phyloP scores from a whole-genome alignment of 2,113 vertebrate species.

The Lophochroa leadbeateri region DNA sequence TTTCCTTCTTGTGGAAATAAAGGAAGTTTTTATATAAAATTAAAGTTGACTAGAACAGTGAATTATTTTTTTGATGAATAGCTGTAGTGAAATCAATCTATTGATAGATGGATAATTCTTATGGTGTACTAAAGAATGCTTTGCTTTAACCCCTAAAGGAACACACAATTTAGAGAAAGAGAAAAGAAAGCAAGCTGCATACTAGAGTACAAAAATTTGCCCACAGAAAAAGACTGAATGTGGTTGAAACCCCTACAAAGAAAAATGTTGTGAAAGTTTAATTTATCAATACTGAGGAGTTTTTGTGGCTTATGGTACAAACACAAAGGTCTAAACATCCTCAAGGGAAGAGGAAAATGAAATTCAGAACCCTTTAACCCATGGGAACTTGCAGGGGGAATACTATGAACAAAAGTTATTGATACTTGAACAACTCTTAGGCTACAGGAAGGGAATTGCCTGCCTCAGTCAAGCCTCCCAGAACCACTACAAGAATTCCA shows the following conservation, averaged over 20 bases:
- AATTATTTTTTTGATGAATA: background rate
- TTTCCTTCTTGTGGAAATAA: background rate
- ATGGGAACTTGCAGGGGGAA: background rate
- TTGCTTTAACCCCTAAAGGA: background rate
- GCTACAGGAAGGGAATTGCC: background rate
- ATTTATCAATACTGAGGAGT: background rate
- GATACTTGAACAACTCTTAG: background rate
- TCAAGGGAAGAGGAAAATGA: background rate
- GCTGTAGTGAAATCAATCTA: background rate
- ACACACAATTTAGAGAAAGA: background rate
- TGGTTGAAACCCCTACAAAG: background rate
- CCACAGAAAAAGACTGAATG: background rate
- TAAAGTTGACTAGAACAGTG: background rate
- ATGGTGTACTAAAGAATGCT: background rate
- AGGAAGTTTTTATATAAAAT: background rate
- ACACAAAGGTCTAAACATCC: background rate
- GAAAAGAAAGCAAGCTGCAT: background rate
- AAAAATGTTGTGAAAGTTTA: background rate
- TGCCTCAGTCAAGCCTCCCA: background rate
- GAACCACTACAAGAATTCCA: background rate
- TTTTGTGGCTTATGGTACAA: background rate
- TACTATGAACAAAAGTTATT: background rate
- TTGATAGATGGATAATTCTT: background rate
- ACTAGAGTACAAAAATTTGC: background rate
- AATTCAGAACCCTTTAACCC: background rate